Evolutionary conservation across 2,797 vertebrate genomes (phyloP), one percentile per base, ranked within the genome.

Genomic region (Macropus fuliginosus): DNA sequence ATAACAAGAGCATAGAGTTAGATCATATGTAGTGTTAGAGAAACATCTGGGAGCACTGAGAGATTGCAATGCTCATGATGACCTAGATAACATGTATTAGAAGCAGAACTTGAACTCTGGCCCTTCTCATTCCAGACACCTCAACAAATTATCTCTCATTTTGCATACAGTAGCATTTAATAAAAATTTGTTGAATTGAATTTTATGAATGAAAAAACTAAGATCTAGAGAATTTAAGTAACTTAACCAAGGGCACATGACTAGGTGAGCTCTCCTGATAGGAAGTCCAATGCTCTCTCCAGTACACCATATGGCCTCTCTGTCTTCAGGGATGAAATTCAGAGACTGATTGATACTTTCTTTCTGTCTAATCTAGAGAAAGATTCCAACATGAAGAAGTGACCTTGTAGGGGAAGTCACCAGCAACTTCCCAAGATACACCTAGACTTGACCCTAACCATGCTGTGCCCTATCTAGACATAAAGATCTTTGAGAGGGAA

Each of bases 401-500:
- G 14, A 5, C 62, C 13, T 66, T n/a, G 34, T 66, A n/a, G 62
- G 16, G 13, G 34, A 66, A 66, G 16, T 66, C 62, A n/a, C 34
- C 62, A 66, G 5, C 14, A 66, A 18, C 34, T 62, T 62, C 59
- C 31, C 34, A 34, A 62, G 31, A 10, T 31, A 62, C 31, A 16
- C 31, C 57, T 62, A 62, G 59, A 12, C 34, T 62, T 62, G 31
- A 62, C 59, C 21, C 29, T 31, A 62, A 59, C 57, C 29, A 59
- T 59, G 13, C 57, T 31, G 59, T 4, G 31, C 31, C 31, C 59
- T 62, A 62, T 62, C 31, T 62, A 62, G 59, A 62, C 31, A 34
- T 34, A 62, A 62, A 62, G 12, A 34, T 52, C 91, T 94, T 95
- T 28, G 91, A 93, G 50, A 28, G 29, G 87, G 90, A 94, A 55